Conservation (phyloP, 2,888 invertebrate species). For the Ectobius pallidus region DNA sequence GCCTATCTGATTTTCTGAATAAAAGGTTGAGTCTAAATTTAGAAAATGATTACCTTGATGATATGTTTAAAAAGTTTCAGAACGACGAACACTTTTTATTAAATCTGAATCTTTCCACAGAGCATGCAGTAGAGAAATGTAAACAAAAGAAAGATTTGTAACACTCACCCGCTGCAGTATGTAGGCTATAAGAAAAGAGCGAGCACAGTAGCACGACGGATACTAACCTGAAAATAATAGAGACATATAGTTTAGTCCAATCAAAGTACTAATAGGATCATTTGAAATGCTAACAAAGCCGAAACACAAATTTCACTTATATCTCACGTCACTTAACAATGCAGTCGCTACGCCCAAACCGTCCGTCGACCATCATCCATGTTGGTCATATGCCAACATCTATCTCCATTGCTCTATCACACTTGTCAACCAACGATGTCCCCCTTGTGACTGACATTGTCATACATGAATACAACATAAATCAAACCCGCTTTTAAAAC, state of each 20-base stretch:
- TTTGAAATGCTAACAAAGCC: constrained; percentile 15
- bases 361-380: neutral
- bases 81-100: too few relatives aligned
- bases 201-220: neutral
- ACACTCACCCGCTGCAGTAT: neutral
- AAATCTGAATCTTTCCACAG: too few relatives aligned
- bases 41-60: too few relatives aligned
- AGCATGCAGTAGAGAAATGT: too few relatives aligned
- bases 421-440: neutral
- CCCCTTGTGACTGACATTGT: too few relatives aligned
- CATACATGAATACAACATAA: too few relatives aligned
- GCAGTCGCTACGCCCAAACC: neutral
- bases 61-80: too few relatives aligned
- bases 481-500: too few relatives aligned
- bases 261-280: neutral
- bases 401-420: neutral
- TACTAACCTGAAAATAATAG: constrained; percentile 17
- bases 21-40: too few relatives aligned
- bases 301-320: constrained; percentile 10
- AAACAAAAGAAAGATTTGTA: too few relatives aligned
- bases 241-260: constrained; percentile 13
- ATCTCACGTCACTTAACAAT: constrained; percentile 23
- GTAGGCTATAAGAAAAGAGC: too few relatives aligned
- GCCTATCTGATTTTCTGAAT: too few relatives aligned
- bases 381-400: neutral